Evolutionary conservation across 2,113 vertebrate species (phyloP).

Genomic region (Odocoileus hemionus): DNA sequence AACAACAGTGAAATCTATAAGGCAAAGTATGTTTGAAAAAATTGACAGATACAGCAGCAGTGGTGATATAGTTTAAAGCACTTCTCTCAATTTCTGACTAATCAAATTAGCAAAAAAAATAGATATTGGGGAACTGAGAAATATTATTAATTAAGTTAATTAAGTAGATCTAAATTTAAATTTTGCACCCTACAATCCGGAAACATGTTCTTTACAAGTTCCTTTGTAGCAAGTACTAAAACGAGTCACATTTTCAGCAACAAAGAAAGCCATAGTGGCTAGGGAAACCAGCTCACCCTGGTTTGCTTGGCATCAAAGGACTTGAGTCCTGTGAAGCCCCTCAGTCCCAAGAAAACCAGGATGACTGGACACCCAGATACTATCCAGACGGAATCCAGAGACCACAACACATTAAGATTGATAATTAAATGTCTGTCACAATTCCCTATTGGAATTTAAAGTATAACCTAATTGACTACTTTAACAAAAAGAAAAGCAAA

Average conservation of each 20-base stretch:
- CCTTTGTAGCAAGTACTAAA: not conserved
- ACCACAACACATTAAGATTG: not conserved
- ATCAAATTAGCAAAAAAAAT: constrained; percentile 39
- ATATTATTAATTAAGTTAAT: constrained; percentile 13
- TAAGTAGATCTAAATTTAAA: constrained; percentile 38
- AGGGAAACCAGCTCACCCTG: too few relatives aligned
- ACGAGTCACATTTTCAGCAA: not conserved
- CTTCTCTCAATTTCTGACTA: constrained; percentile 24
- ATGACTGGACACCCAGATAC: not conserved
- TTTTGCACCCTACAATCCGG: not conserved
- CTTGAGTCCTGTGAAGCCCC: accelerated
- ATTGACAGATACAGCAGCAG: not conserved
- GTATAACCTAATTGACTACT: not conserved
- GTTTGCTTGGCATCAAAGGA: accelerated
- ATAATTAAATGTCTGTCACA: not conserved
- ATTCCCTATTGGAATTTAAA: not conserved
- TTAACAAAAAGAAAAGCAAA: not conserved
- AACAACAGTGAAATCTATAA: not conserved
- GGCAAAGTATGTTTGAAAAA: not conserved
- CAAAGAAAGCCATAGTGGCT: not conserved
- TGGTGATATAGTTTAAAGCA: not conserved
- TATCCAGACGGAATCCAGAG: not conserved
- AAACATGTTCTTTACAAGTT: not conserved
- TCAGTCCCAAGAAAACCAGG: not conserved
- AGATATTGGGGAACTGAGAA: constrained; percentile 57